Percentiles rank a stretch among this genome's conserved stretches.
Conservation (phyloP, 92 coral and sea anemone species). For the Siderastrea siderea region DNA sequence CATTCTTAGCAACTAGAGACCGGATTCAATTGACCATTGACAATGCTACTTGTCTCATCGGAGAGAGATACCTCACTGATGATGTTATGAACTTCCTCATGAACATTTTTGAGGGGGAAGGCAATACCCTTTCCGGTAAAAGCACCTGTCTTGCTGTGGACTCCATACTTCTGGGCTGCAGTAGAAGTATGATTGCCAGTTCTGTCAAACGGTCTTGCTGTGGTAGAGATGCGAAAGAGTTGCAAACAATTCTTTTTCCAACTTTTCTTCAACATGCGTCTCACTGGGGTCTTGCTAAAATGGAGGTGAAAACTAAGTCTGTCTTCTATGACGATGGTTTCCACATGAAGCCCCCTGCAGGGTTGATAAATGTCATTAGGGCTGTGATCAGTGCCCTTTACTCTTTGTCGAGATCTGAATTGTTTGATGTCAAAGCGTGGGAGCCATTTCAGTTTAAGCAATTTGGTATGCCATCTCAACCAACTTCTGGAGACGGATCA, state of each 20-base stretch:
- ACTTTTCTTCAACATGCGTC: constrained; percentile 22
- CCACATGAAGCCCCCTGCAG: constrained; percentile 20
- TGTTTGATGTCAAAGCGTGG: constrained; percentile 9
- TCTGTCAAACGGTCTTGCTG: constrained; percentile 17
- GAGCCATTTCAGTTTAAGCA: constrained; percentile 22
- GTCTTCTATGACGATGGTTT: constrained; percentile 33
- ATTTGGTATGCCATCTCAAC: constrained; percentile 58
- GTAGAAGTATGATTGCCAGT: constrained; percentile 9
- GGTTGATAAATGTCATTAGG: background rate
- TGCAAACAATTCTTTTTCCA: constrained; percentile 30
- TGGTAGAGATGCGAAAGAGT: constrained; percentile 15
- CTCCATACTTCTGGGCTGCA: constrained; percentile 10
- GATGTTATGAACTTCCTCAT: constrained; percentile 23
- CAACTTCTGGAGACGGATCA: constrained; percentile 39
- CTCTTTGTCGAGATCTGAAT: constrained; percentile 9
- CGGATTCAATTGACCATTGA: constrained; percentile 49
- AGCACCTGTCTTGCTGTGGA: constrained; percentile 28
- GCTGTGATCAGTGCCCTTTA: constrained; percentile 10
- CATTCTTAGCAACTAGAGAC: constrained; percentile 29
- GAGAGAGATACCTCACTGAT: constrained; percentile 31
- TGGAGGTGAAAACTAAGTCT: constrained; percentile 19
- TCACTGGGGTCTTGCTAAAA: constrained; percentile 48
- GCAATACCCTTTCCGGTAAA: constrained; percentile 19
- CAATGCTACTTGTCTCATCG: constrained; percentile 35
- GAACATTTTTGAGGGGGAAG: constrained; percentile 36